Conservation (phyloP, 2,797 vertebrate genomes). For the Crax fasciolata region DNA sequence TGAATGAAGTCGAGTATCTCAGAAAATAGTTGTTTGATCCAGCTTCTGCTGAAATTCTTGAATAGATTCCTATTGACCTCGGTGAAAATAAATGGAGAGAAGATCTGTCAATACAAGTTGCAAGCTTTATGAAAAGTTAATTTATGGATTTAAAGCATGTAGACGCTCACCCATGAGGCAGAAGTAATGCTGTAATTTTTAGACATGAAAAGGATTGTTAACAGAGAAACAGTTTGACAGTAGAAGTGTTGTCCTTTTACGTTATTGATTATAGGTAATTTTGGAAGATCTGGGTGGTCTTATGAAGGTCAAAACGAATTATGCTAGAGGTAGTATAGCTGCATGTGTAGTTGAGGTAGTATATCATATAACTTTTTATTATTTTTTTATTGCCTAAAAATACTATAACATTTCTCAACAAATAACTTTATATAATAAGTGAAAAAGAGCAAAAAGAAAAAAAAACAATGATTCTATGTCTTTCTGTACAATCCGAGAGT, state of each 20-base stretch:
- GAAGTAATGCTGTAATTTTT: not conserved
- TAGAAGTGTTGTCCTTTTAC: not conserved
- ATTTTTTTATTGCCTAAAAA: not conserved
- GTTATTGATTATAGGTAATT: not conserved
- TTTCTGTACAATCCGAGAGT: not conserved
- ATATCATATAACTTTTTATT: not conserved
- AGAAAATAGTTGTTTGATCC: conserved; percentile 31
- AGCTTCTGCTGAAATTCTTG: conserved; percentile 34
- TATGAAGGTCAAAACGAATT: not conserved
- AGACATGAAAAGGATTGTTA: not conserved
- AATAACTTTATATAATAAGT: not conserved
- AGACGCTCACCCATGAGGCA: not conserved
- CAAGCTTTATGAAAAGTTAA: not conserved
- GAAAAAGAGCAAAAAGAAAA: not conserved
- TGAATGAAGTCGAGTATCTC: conserved; percentile 28
- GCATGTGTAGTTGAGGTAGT: not conserved
- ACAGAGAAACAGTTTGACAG: not conserved
- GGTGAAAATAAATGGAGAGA: not conserved
- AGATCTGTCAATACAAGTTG: not conserved
- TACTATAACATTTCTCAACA: not conserved
- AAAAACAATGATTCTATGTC: not conserved
- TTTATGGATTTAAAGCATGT: not conserved
- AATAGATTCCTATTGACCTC: not conserved
- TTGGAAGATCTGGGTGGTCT: not conserved
- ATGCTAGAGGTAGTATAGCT: not conserved